Conservation (phyloP, 1,140 invertebrate genomes). For the Zaprionus lachaisei region DNA sequence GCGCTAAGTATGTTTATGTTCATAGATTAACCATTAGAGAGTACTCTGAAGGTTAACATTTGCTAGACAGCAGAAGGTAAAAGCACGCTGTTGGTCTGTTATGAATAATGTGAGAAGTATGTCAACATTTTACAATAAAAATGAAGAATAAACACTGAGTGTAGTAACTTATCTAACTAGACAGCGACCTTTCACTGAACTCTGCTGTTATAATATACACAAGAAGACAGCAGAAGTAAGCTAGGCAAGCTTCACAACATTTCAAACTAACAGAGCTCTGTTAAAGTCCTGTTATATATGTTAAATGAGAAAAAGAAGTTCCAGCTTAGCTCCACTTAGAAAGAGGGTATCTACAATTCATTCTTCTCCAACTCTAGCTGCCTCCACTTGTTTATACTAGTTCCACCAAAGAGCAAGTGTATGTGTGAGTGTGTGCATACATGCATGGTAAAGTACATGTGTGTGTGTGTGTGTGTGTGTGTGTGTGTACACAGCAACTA, state of each 20-base stretch:
- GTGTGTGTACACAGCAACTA: slow-evolving; percentile 39
- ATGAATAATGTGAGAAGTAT: neutral
- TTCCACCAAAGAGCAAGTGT: neutral
- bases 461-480: neutral
- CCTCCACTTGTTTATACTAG: slow-evolving; percentile 19
- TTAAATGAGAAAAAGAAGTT: neutral
- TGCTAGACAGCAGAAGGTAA: too few species aligned
- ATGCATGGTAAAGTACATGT: neutral
- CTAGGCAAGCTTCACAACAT: too few species aligned
- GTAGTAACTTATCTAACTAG: neutral
- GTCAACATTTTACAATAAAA: neutral
- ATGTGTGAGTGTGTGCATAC: slow-evolving; percentile 1
- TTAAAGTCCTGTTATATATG: neutral
- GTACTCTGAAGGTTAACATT: too few species aligned
- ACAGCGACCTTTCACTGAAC: neutral
- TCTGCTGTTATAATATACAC: neutral
- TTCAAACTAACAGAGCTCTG: neutral
- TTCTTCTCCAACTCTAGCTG: neutral
- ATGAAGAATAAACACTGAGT: neutral
- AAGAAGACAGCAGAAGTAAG: too few species aligned
- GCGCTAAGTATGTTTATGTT: too few species aligned
- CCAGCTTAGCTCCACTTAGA: neutral
- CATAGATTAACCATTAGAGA: too few species aligned
- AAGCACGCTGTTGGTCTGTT: neutral
- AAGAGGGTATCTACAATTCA: slow-evolving; percentile 15